phyloP scores from a whole-genome alignment of 2,797 vertebrate species.

The Tadarida brasiliensis region DNA sequence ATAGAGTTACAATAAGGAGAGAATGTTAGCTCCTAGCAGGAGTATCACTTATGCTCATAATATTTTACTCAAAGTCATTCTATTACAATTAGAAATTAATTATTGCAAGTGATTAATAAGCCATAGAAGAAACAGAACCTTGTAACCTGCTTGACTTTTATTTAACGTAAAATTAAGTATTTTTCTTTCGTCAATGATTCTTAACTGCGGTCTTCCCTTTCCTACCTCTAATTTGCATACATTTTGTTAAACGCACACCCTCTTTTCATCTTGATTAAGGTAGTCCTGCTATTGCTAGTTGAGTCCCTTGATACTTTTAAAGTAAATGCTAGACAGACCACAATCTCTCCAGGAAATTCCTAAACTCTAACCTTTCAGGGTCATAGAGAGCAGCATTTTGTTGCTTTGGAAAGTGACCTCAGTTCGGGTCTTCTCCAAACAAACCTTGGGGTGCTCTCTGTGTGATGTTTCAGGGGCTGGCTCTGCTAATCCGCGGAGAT shows the following conservation, averaged over 20 bases:
- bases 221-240: background rate
- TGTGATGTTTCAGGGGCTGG: conserved; percentile 83
- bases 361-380: conserved; percentile 89
- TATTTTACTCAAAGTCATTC: background rate
- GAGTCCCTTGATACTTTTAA: conserved; percentile 86
- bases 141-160: background rate
- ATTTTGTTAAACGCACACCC: conserved; percentile 79
- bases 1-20: background rate
- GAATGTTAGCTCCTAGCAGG: background rate
- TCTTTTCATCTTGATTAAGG: conserved; percentile 59
- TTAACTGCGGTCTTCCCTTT: background rate
- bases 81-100: background rate
- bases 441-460: conserved; percentile 88
- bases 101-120: background rate
- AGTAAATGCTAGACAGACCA: conserved; percentile 88
- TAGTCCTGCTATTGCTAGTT: conserved; percentile 78
- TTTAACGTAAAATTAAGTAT: conserved; percentile 1
- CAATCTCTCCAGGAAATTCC: conserved; percentile 89
- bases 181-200: conserved; percentile 57
- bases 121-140: background rate
- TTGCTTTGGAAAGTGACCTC: conserved; percentile 88
- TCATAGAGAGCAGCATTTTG: conserved; percentile 87
- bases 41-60: background rate
- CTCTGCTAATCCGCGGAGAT: conserved; percentile 75
- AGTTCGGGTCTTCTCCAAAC: conserved; percentile 88